Percentiles rank a stretch among this genome's conserved stretches.
These are phyloP conservation scores for Calameuta idolon DNA, from an alignment of 2,888 invertebrate genomes.

Conservation along the genomic window DNA sequence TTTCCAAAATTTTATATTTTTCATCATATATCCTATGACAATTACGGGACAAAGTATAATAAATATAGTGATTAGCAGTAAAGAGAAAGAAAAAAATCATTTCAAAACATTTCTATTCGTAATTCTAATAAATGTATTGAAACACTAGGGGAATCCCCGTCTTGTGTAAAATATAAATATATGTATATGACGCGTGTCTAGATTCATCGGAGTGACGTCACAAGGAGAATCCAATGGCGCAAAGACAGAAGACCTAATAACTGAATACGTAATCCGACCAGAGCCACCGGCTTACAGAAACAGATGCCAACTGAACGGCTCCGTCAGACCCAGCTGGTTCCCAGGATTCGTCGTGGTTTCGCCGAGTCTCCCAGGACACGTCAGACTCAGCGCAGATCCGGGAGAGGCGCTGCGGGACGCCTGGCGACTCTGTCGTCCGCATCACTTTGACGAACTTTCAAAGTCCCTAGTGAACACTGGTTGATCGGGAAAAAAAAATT, in stretches of 20 bases:
- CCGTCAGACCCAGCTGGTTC: slow-evolving; percentile 37
- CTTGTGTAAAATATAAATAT: too few relatives aligned
- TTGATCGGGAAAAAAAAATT: slow-evolving; percentile 2
- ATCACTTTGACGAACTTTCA: slow-evolving; percentile 41
- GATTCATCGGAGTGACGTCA: slow-evolving; percentile 23
- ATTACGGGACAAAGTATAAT: too few relatives aligned
- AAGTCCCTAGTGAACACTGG: slow-evolving; percentile 38
- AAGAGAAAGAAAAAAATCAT: too few relatives aligned
- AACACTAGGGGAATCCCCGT: neutral
- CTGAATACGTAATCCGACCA: slow-evolving; percentile 33
- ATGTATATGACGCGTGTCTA: neutral
- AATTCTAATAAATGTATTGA: neutral
- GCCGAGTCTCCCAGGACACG: slow-evolving; percentile 34
- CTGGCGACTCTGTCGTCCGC: slow-evolving; percentile 42
- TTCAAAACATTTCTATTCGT: neutral
- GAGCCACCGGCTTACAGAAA: slow-evolving; percentile 32
- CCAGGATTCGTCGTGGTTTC: slow-evolving; percentile 33
- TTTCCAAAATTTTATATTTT: neutral
- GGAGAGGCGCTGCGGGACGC: slow-evolving; percentile 35
- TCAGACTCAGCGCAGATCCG: slow-evolving; percentile 38
- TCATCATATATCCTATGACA: neutral
- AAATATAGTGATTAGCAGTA: too few relatives aligned
- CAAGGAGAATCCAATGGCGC: slow-evolving; percentile 3
- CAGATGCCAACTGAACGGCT: slow-evolving; percentile 39
- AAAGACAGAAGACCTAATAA: slow-evolving; percentile 21